Base-by-base conservation (phyloP, 2,888 invertebrate species). In the Cheilosia soror region DNA sequence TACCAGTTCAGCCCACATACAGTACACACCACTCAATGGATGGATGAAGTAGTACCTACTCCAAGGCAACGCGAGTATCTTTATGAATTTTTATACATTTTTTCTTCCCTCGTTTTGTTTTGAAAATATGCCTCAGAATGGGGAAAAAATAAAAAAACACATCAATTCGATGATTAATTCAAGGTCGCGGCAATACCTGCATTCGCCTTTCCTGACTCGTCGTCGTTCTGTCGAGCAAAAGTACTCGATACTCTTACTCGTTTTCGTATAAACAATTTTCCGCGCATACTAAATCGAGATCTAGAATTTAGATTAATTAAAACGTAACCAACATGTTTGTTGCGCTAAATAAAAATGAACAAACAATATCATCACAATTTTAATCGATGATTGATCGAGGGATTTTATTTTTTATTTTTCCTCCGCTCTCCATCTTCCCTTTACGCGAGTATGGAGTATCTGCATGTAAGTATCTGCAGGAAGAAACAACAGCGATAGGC, bases 331-430 rank as follows among this genome's bases (percentile, higher is more conserved):
- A 65, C 57, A 63, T 78, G 71, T 58, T 79, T 49, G 49, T 53
- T 72, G 77, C 66, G 49, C 60, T 82, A 71, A 76, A 76, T 76
- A 71, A 77, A 76, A 68, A 15, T 60, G 68, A 65, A 44, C 63
- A 71, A 60, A 84, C 69, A 80, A 85, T 80, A 85, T 84, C 83
- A 84, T 84, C 85, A 77, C 80, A 76, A 72, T 72, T 85, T 76
- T 68, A 77, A 81, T 85, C 71, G 81, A 72, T 81, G 81, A 85
- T 85, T 72, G 81, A 81, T 77, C 55, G 76, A 66, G 47, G 53
- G 47, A 63, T 47, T 44, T 62, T 60, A 55, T 73, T 7, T 20
- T 57, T 37, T 33, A n/a, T n/a, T n/a, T n/a, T n/a, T n/a, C n/a
- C n/a, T 6, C 15, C 33, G 33, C 9, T 25, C 11, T 49, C 6